Base-by-base conservation (phyloP, 2,888 invertebrate species). In the Trissolcus brochymenae region DNA sequence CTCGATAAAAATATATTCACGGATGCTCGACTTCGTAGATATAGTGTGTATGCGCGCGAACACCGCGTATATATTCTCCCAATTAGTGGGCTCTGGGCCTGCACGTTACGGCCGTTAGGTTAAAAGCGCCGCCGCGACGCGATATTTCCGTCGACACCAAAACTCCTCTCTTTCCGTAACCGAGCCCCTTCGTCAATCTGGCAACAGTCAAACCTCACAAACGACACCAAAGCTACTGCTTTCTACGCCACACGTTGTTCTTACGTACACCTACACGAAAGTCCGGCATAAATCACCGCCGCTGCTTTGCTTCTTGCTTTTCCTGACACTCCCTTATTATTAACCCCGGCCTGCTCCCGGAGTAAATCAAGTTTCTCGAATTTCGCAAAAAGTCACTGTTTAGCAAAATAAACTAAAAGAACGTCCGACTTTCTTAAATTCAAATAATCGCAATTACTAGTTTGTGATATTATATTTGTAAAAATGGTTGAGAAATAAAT, bases 111-210 rank as follows among this genome's bases (percentile, higher is more conserved):
- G 81, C 81, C 80, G 82, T 84, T 83, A 80, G 76, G 80, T 85
- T 86, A 85, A 86, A 86, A 87, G 84, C 84, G 86, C 79, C 83
- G 82, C 78, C 83, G 82, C 84, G 77, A 66, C 76, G 86, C 84
- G 88, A 88, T 88, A 89, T 88, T 89, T 88, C 87, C 87, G 88
- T 88, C 88, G 88, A 87, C 88, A 86, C 81, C 76, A 57, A 77
- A 71, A 79, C 74, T 79, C 29, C 75, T 78, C 79, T 76, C 76
- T 81, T 76, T 79, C 76, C 79, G 78, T 71, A 72, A 60, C 65
- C 46, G 61, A 77, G 72, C 72, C 71, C 70, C 76, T 74, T 77
- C 77, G 79, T 79, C 79, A 77, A 77, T 79, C 75, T 79, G 79
- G 77, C 79, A 76, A 72, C 76, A 79, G 75, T 78, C 77, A 79